Percentiles rank a stretch among this genome's conserved stretches.
Evolutionary conservation across 2,888 invertebrate genomes (phyloP).

Genomic region (Cheilosia impressa): DNA sequence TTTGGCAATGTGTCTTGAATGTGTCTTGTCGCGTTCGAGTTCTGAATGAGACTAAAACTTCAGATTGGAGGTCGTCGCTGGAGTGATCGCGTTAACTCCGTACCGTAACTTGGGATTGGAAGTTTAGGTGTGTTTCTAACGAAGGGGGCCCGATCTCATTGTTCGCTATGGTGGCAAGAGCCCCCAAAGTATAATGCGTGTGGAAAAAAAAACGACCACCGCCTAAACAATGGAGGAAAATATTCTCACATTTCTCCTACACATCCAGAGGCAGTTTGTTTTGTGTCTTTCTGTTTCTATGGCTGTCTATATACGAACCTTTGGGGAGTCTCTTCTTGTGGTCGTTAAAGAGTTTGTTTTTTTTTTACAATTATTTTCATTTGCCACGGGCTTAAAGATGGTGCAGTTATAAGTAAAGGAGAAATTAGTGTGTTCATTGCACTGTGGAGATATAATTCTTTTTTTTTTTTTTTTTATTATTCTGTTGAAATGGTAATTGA

Average conservation of each 20-base stretch:
- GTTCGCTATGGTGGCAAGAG: constrained; percentile 30
- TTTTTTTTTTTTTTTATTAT: constrained; percentile 45
- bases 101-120: constrained; percentile 36
- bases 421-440: constrained; percentile 72
- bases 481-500: constrained; percentile 52
- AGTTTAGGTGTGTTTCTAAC: constrained; percentile 50
- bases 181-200: constrained; percentile 61
- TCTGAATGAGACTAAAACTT: constrained; percentile 77
- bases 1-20: constrained; percentile 28
- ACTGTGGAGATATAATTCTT: constrained; percentile 31
- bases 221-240: constrained; percentile 66
- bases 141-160: constrained; percentile 55
- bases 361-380: constrained; percentile 65
- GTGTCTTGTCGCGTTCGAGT: constrained; percentile 75
- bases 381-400: constrained; percentile 57
- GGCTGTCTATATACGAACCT: constrained; percentile 39
- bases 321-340: constrained; percentile 38
- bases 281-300: constrained; percentile 31
- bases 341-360: constrained; percentile 58
- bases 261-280: constrained; percentile 42
- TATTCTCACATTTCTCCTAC: constrained; percentile 74
- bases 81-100: constrained; percentile 60
- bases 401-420: constrained; percentile 45
- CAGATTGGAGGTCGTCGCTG: constrained; percentile 59
- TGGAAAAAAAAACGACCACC: constrained; percentile 3